Evolutionary conservation across 2,113 vertebrate species (phyloP).

Genomic region (Hippocampus barbouri): DNA sequence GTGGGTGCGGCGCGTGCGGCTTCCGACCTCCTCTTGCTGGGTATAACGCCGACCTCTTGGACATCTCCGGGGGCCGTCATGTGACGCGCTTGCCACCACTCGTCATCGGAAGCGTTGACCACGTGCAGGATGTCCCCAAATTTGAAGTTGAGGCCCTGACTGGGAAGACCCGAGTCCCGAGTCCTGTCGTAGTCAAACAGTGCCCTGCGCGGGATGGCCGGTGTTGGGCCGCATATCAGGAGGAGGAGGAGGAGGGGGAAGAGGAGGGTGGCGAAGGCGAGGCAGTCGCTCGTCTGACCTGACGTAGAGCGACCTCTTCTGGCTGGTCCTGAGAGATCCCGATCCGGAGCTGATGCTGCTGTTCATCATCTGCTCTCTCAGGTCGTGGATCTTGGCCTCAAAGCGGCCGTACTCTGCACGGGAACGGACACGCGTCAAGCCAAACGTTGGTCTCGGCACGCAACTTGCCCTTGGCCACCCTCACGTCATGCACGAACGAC

Average conservation of each 20-base stretch:
- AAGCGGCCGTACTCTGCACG: slow-evolving; percentile 88
- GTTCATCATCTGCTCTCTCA: slow-evolving; percentile 98
- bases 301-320: slow-evolving; percentile 95
- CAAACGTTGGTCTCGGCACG: too few species aligned
- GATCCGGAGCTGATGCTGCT: slow-evolving; percentile 97
- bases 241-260: not conserved
- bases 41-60: slow-evolving; percentile 94
- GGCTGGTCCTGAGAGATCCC: slow-evolving; percentile 88
- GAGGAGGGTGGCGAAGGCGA: not conserved
- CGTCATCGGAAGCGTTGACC: slow-evolving; percentile 94
- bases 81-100: slow-evolving; percentile 97
- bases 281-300: slow-evolving; percentile 70
- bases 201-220: slow-evolving; percentile 70
- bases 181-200: slow-evolving; percentile 97
- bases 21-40: slow-evolving; percentile 89
- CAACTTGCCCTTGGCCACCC: too few species aligned
- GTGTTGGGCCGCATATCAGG: not conserved
- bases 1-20: not conserved
- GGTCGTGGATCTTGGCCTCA: slow-evolving; percentile 96
- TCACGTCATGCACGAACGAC: too few species aligned
- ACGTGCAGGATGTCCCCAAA: slow-evolving; percentile 97
- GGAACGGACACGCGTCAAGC: not conserved
- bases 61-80: slow-evolving; percentile 86
- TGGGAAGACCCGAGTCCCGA: slow-evolving; percentile 94
- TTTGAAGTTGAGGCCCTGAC: slow-evolving; percentile 93